Evolutionary conservation across 2,888 invertebrate species (phyloP), one percentile per base, ranked within the genome.

Genomic region (Physocephala rufipes): DNA sequence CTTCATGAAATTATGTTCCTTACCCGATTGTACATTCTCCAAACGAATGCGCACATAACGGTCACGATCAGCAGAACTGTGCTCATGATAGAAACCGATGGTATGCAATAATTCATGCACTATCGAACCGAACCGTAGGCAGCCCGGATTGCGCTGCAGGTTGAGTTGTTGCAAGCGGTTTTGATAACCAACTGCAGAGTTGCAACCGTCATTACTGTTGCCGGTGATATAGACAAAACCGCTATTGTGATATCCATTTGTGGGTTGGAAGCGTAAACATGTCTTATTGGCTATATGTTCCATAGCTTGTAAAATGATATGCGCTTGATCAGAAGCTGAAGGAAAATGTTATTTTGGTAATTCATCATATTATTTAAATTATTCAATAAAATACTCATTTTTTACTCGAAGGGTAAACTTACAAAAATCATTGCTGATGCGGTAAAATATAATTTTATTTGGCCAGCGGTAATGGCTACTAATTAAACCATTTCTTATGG

Each of bases 81-180:
- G 94, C 78, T 94, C 93, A 82, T 94, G 94, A 81, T 92, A 87
- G 82, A 94, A 94, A 0, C 94, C 94, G 13, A 91, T 79, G 0
- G 91, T 91, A 79, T 94, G 94, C 83, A 94, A 89, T 66, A 94
- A 83, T 81, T 94, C 94, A 78, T 94, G 94, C 15, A 92, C 86
- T 0, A 92, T 89, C 0, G 92, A 93, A 2, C 81, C 84, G 43
- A 80, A 45, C 12, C 70, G 75, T n/a, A 85, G 84, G 69, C 85
- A 85, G 0, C 82, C 82, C 0, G 59, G 24, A 43, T 67, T 75
- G 0, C 76, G 73, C 28, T 77, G 75, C 7, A 84, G 71, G 65
- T 81, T 84, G 0, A 84, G 36, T 0, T 51, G 62, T 68, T 84
- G 83, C 13, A 67, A 43, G 0, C 74, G 70, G 77, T 91, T 91